Conservation (phyloP, 2,797 vertebrate genomes). For the Fundulus diaphanus region DNA sequence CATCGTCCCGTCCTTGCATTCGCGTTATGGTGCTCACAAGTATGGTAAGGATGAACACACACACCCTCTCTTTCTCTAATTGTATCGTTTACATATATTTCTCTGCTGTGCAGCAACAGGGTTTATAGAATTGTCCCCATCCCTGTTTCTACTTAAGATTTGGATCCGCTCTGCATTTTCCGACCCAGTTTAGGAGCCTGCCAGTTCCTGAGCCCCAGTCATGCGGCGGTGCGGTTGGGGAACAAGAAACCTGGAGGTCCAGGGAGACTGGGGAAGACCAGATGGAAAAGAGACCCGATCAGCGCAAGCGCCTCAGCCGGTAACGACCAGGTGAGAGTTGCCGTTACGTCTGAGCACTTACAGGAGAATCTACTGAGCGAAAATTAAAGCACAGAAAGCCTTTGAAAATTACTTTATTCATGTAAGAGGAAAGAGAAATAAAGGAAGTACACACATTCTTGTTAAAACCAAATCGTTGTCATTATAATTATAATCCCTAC, state of each 20-base stretch:
- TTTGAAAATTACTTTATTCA: constrained; percentile 80
- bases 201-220: constrained; percentile 70
- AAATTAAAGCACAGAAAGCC: constrained; percentile 68
- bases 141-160: constrained; percentile 82
- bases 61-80: neutral
- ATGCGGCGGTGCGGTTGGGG: constrained; percentile 66
- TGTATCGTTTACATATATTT: constrained; percentile 63
- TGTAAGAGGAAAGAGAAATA: constrained; percentile 55
- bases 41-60: constrained; percentile 28
- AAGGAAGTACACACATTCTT: constrained; percentile 65
- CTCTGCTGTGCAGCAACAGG: constrained; percentile 62
- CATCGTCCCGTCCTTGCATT: neutral
- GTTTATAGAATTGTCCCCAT: constrained; percentile 72
- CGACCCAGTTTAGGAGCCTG: constrained; percentile 74
- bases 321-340: constrained; percentile 17
- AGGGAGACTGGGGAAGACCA: constrained; percentile 58
- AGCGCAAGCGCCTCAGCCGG: neutral
- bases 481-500: constrained; percentile 77
- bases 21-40: constrained; percentile 6
- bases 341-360: constrained; percentile 4
- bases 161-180: constrained; percentile 77
- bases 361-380: constrained; percentile 42
- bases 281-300: constrained; percentile 26
- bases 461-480: constrained; percentile 63
- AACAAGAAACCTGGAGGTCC: constrained; percentile 76